Evolutionary conservation across 2,888 invertebrate genomes (phyloP).

Genomic region (Conops quadrifasciatus): DNA sequence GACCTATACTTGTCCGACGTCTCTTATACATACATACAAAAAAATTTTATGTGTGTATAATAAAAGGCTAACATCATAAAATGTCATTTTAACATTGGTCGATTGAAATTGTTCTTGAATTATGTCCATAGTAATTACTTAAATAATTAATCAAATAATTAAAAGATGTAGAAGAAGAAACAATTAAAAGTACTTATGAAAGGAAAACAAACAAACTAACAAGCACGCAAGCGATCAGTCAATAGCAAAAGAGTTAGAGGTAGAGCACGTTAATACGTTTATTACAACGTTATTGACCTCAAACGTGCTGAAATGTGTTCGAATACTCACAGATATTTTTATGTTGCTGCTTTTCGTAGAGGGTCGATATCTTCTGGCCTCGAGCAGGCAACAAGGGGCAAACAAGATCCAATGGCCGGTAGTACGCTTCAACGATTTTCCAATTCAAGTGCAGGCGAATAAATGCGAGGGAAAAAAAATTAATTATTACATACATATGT

Average conservation of each 20-base stretch:
- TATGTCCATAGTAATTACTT: no score
- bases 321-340: neutral
- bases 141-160: slow-evolving; percentile 16
- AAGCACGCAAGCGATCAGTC: neutral
- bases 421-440: slow-evolving; percentile 4
- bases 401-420: neutral
- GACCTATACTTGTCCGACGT: no score
- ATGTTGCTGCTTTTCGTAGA: neutral
- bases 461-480: no score
- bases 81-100: no score
- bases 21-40: no score
- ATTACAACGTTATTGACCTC: slow-evolving; percentile 11
- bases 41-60: no score
- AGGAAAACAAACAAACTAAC: no score
- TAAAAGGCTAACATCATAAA: no score
- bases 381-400: neutral
- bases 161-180: neutral
- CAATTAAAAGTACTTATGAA: no score
- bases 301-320: slow-evolving; percentile 3
- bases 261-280: neutral
- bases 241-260: neutral
- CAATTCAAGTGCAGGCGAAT: neutral
- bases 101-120: no score
- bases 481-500: no score
- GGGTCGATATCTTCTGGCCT: neutral